phyloP scores from a whole-genome alignment of 2,113 vertebrate species.

The Xenopus borealis region DNA sequence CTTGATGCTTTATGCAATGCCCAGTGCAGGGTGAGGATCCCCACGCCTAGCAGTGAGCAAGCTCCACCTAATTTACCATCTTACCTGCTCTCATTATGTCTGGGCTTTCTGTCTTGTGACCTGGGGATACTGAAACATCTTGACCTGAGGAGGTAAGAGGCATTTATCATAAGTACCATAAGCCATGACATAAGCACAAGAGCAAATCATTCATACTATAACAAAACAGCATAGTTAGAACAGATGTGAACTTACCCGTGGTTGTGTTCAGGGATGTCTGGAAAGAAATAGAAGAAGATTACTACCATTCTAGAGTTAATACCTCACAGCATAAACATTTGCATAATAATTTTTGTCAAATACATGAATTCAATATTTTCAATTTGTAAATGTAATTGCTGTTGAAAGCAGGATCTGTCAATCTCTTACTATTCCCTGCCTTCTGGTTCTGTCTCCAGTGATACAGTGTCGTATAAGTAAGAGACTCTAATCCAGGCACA shows the following conservation, averaged over 20 bases:
- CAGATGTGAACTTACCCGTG: constrained; percentile 62
- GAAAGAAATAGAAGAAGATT: constrained; percentile 52
- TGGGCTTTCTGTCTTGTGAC: constrained; percentile 59
- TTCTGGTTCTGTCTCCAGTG: too few species aligned
- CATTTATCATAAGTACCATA: neutral
- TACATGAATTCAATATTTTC: too few species aligned
- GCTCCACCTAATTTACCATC: neutral
- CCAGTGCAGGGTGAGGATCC: neutral
- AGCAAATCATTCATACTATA: neutral
- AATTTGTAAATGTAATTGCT: too few species aligned
- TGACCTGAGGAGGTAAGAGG: constrained; percentile 23
- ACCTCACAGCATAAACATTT: too few species aligned
- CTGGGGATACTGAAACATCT: neutral
- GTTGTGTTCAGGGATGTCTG: constrained; percentile 64
- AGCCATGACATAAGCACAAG: too few species aligned
- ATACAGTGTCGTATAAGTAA: too few species aligned
- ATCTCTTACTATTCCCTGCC: too few species aligned
- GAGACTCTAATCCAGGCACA: too few species aligned
- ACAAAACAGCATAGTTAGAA: neutral
- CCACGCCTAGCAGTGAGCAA: neutral
- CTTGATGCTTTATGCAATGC: constrained; percentile 12
- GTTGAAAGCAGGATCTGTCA: too few species aligned
- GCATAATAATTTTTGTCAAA: too few species aligned
- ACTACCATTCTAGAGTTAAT: neutral
- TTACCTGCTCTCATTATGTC: constrained; percentile 81